These are phyloP conservation scores for Anomalospiza imberbis DNA, from an alignment of 2,797 vertebrate species.

Conservation along the genomic window DNA sequence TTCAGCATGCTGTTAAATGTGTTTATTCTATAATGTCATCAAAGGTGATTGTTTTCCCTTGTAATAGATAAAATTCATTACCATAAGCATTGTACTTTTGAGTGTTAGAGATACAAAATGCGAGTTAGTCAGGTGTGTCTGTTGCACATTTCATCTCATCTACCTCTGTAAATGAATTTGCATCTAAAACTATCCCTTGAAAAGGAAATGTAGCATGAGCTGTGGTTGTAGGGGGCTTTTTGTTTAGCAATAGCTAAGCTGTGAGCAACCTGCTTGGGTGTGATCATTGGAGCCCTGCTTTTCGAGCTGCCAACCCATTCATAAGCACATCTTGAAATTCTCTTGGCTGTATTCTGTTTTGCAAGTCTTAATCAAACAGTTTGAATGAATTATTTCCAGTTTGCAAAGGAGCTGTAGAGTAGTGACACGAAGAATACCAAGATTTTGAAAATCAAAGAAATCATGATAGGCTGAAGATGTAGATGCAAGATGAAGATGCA, in stretches of 20 bases:
- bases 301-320: neutral
- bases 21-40: conserved; percentile 91
- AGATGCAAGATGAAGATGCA: neutral
- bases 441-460: neutral
- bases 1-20: conserved; percentile 87
- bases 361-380: neutral
- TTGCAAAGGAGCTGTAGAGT: neutral
- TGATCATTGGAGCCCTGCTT: neutral
- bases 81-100: conserved; percentile 80
- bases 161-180: conserved; percentile 68
- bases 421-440: neutral
- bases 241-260: conserved; percentile 48
- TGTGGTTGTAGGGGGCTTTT: neutral
- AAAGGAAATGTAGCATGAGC: conserved; percentile 54
- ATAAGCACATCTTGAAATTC: neutral
- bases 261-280: neutral
- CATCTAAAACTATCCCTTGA: conserved; percentile 66
- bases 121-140: conserved; percentile 77
- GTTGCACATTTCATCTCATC: conserved; percentile 55
- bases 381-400: neutral
- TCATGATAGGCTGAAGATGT: neutral
- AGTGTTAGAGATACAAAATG: conserved; percentile 71
- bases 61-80: conserved; percentile 84
- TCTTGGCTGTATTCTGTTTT: neutral
- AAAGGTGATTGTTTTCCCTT: conserved; percentile 83